Base-by-base conservation (phyloP, 1,140 invertebrate species). In the Drosophila kurseongensis region DNA sequence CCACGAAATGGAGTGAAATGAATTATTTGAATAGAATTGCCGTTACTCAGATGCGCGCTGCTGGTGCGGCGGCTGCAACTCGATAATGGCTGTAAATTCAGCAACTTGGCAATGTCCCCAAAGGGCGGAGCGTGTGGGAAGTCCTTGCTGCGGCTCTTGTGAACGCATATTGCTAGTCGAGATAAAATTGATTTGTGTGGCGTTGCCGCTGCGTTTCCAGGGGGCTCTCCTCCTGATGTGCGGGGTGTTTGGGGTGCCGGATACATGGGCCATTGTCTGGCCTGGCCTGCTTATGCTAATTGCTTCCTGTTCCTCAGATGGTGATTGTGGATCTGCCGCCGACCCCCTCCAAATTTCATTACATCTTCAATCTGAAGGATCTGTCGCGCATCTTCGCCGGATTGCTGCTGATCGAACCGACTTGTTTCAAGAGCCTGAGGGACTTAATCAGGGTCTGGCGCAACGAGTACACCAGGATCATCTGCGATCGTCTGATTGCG, bases 291-390 rank as follows among this genome's bases (percentile, higher is more conserved):
- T 60, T 41, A 55, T 69, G 71, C 79, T 86, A 86, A 86, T 86
- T 89, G 78, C 54, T 76, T 56, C 56, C 68, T 44, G 27, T 40
- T 51, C 36, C 65, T 5, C 68, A 96, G 94, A 93, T 94, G 56
- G 94, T 97, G 36, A 95, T 96, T 54, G 93, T 94, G 14, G 95
- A 97, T 74, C 91, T 98, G 54, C 96, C 97, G n/a, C 97, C 97
- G 14, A 98, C 97, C 0, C 98, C 98, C 5, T 96, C 96, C 5
- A 98, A 97, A 92, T 98, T 98, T 93, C 97, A 98, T 92, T 98
- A 98, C 92, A 97, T 98, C 65, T 98, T 98, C 93, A 98, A 98
- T 92, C 94, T 98, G 92, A 94, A 97, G 68, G 97, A 98, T 93
- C 93, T 98, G 50, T 97, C 97, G 1, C 94, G 97, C 51, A 95